Conservation (phyloP, 2,888 invertebrate genomes). For the Hetaerina titia region DNA sequence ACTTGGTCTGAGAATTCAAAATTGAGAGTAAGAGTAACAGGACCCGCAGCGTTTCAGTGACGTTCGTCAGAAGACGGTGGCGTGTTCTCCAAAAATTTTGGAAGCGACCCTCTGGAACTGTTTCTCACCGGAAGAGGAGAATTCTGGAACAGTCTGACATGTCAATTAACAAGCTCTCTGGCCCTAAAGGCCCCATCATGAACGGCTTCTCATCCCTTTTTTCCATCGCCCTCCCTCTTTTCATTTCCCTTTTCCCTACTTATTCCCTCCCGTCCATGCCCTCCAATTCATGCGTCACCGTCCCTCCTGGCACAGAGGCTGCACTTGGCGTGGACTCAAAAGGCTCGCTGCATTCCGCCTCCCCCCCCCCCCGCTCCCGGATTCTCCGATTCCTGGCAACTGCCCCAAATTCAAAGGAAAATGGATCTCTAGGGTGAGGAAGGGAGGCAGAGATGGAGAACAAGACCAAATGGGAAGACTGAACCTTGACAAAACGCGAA, state of each 20-base stretch:
- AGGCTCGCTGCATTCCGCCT: neutral
- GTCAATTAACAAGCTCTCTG: no score
- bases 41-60: neutral
- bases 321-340: neutral
- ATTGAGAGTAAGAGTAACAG: neutral
- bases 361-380: neutral
- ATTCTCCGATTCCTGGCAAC: neutral
- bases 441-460: neutral
- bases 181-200: no score
- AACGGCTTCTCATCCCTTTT: neutral
- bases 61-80: neutral
- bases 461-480: neutral
- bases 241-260: neutral
- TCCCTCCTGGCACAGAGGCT: neutral
- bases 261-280: neutral
- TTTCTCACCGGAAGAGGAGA: neutral
- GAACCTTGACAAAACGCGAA: neutral
- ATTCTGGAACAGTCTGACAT: no score
- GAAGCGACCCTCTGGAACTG: neutral
- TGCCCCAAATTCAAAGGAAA: neutral
- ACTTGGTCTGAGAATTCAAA: no score
- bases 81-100: neutral
- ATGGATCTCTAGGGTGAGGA: neutral
- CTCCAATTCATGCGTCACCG: neutral
- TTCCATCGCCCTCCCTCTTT: neutral